A percentile compares a stretch with the other conserved stretches of the same genome.
These are phyloP conservation scores for Coracopsis vasa DNA, from an alignment of 2,113 vertebrate genomes.

Conservation along the genomic window DNA sequence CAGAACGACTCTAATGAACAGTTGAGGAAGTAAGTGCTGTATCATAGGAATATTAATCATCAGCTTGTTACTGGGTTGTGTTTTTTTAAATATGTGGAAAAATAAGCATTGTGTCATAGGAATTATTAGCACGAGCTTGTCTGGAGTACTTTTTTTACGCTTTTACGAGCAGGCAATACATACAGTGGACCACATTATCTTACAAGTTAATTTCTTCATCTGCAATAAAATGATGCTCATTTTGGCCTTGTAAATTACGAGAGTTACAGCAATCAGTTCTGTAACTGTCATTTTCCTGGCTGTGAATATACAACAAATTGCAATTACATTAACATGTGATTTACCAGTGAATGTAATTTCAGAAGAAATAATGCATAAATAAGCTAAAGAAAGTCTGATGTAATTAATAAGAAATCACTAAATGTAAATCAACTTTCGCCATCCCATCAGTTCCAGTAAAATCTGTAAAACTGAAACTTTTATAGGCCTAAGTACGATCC, in stretches of 20 bases:
- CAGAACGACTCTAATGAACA: neutral
- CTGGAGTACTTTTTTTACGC: neutral
- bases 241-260: neutral
- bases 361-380: neutral
- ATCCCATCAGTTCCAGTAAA: neutral
- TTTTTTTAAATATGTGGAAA: neutral
- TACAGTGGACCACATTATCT: neutral
- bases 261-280: neutral
- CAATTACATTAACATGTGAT: neutral
- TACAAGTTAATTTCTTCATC: neutral
- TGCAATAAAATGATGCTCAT: neutral
- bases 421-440: neutral
- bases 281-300: neutral
- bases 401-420: neutral
- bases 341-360: neutral
- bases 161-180: neutral
- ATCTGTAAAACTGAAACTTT: neutral
- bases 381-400: neutral
- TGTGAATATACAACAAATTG: neutral
- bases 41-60: neutral
- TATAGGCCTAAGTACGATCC: neutral
- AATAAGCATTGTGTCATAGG: neutral
- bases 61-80: fast-evolving
- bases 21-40: neutral
- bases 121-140: neutral